These are phyloP conservation scores for Myzus persicae DNA, from an alignment of 1,140 invertebrate genomes.

Conservation along the genomic window DNA sequence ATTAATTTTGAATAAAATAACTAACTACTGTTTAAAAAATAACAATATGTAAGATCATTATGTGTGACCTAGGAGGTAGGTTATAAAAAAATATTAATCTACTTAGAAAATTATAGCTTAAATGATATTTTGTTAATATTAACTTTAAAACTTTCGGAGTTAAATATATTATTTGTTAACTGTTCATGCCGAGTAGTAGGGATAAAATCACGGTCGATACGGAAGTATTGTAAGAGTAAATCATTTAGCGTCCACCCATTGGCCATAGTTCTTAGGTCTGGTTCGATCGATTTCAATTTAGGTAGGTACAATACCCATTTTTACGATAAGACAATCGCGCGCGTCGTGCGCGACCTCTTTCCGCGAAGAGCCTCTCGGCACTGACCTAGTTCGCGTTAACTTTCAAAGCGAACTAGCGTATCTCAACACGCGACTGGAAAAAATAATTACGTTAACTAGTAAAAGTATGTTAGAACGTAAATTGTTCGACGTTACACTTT, in stretches of 20 bases:
- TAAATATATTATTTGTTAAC: background rate
- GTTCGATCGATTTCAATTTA: background rate
- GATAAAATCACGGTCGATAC: background rate
- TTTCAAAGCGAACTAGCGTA: conserved; percentile 29
- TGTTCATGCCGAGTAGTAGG: background rate
- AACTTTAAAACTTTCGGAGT: background rate
- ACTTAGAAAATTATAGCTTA: background rate
- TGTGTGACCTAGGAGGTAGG: background rate
- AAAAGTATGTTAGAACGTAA: conserved; percentile 40
- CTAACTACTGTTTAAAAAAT: background rate
- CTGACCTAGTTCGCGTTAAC: conserved; percentile 21
- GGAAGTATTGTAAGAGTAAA: background rate
- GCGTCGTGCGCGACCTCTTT: conserved; percentile 30
- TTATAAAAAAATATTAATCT: background rate
- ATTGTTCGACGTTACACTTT: conserved; percentile 22
- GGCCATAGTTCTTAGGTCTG: background rate
- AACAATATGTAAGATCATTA: background rate
- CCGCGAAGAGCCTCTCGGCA: background rate
- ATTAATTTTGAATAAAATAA: background rate
- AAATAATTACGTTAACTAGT: background rate
- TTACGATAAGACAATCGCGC: background rate
- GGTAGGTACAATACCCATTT: background rate
- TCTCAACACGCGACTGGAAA: conserved; percentile 19
- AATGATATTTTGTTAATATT: background rate
- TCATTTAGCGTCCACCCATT: background rate